Evolutionary conservation across 2,888 invertebrate species (phyloP).

Genomic region (Chymomyza fuscimana): DNA sequence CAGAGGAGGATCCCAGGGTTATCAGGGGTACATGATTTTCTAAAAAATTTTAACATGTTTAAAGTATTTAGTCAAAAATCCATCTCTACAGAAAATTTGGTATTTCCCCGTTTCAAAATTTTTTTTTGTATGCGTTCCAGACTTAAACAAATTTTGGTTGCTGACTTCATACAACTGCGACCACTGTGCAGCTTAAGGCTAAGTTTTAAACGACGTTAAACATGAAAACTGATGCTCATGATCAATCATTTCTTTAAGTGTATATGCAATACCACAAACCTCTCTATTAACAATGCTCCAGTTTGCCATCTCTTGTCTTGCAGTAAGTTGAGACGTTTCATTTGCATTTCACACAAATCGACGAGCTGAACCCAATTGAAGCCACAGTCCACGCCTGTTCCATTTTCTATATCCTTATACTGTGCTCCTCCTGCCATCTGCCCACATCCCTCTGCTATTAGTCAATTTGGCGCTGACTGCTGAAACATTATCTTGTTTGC

Average conservation of each 20-base stretch:
- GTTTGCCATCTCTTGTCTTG: neutral
- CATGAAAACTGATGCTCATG: slow-evolving; percentile 65
- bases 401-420: neutral
- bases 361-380: neutral
- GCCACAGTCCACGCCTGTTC: slow-evolving; percentile 6
- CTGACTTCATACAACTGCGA: too few relatives aligned
- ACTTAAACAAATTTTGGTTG: too few relatives aligned
- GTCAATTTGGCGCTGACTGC: slow-evolving; percentile 66
- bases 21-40: too few relatives aligned
- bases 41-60: too few relatives aligned
- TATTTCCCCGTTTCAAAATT: too few relatives aligned
- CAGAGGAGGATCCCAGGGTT: too few relatives aligned
- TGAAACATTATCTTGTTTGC: slow-evolving; percentile 74
- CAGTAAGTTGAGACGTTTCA: slow-evolving; percentile 67
- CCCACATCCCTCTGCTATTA: slow-evolving; percentile 21
- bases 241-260: slow-evolving; percentile 64
- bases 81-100: too few relatives aligned
- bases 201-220: neutral
- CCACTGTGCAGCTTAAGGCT: neutral
- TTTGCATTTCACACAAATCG: slow-evolving; percentile 58
- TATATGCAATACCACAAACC: neutral
- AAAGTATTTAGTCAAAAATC: too few relatives aligned
- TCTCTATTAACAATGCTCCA: neutral
- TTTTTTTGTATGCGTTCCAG: too few relatives aligned
- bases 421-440: neutral